Base-by-base conservation (phyloP, 2,797 vertebrate genomes). In the Acanthornis magna region DNA sequence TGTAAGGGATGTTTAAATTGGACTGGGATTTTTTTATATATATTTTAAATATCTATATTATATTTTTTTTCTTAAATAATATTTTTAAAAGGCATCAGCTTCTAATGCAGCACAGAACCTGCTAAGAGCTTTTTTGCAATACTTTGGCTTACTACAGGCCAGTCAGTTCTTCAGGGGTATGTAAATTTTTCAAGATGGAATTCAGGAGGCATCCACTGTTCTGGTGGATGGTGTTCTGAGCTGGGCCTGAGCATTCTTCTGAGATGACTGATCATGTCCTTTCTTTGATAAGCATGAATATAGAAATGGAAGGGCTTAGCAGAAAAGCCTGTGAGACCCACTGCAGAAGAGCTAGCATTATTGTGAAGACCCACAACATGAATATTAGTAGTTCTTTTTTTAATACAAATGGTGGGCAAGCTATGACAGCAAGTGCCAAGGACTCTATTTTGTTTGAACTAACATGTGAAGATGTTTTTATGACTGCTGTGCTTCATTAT, bases 211-310 rank as follows among this genome's bases (percentile, higher is more conserved):
- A 38, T 36, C 18, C 20, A 16, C 29, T 83, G 4, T 58, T 53
- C 8, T 72, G 13, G 10, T 67, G 20, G 9, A 16, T 16, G 40
- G 40, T 38, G 22, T 72, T 29, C 30, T 89, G 27, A 58, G 21
- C 32, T 45, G 45, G 62, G 32, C 40, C 50, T 74, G 55, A 42
- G 13, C 34, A 40, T 23, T 74, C 30, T 72, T 4, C 32, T 65
- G 78, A 79, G 32, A 40, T 72, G 18, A 12, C 13, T 1, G 0
- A 23, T 77, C 53, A 36, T 0, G 0, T 71, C 61, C 34, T 80
- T 89, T 89, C 36, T 77, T 57, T 30, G 15, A 74, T 58, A 67
- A 74, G 9, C 7, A 11, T 16, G 4, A 76, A 30, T 54, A 10
- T 8, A 55, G 50, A 27, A 34, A 58, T 34, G 43, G 29, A 79